phyloP scores from a whole-genome alignment of 2,888 invertebrate genomes.

The Himalopsyche anomala region DNA sequence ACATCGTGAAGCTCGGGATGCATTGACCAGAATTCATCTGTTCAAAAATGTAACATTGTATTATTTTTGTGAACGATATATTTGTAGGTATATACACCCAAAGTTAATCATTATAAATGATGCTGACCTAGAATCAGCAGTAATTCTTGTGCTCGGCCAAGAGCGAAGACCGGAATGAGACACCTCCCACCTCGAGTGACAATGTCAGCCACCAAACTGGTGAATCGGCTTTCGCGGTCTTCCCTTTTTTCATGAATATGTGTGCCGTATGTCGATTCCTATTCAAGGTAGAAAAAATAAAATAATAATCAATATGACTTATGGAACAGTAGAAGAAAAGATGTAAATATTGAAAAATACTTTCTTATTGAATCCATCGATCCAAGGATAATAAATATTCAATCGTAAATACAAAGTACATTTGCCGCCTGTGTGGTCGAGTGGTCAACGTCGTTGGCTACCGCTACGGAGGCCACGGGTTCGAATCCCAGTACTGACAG shows the following conservation, averaged over 20 bases:
- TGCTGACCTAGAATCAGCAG: slow-evolving; percentile 86
- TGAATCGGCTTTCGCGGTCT: slow-evolving; percentile 96
- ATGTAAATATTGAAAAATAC: no score
- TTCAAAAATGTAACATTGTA: slow-evolving; percentile 18
- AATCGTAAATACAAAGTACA: no score
- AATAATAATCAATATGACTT: not conserved
- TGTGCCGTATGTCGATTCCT: slow-evolving; percentile 99
- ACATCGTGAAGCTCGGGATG: slow-evolving; percentile 98
- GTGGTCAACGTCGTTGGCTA: no score
- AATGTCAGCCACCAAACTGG: slow-evolving; percentile 94
- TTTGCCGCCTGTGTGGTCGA: no score
- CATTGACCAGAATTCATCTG: slow-evolving; percentile 98
- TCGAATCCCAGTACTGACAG: no score
- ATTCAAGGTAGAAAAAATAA: slow-evolving; percentile 64
- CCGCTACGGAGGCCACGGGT: no score
- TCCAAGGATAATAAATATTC: no score
- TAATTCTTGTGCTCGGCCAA: slow-evolving; percentile 97
- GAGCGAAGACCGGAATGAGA: slow-evolving; percentile 98
- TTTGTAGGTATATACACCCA: not conserved
- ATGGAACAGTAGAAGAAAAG: not conserved
- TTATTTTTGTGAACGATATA: slow-evolving; percentile 27
- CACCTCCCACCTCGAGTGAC: slow-evolving; percentile 98
- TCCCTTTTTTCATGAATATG: slow-evolving; percentile 99
- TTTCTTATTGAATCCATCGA: no score
- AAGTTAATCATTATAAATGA: not conserved